phyloP scores from a whole-genome alignment of 1,140 invertebrate species.

The Bradynema listronoti region DNA sequence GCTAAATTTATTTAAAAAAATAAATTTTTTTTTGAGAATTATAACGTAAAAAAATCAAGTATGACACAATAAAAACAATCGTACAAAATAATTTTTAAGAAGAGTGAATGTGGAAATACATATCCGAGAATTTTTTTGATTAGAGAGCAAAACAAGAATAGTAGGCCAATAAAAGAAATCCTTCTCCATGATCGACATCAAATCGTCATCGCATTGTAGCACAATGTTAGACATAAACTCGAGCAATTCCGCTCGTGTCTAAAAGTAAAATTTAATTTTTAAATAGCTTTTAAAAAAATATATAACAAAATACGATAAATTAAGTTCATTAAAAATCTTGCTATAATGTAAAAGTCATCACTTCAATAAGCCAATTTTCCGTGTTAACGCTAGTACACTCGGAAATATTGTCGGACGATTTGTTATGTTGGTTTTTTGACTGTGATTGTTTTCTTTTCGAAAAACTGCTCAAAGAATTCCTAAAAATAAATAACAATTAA shows the following conservation, averaged over 20 bases:
- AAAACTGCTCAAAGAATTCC: too few species aligned
- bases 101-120: constrained; percentile 29
- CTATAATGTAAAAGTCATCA: too few species aligned
- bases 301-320: too few species aligned
- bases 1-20: constrained; percentile 17
- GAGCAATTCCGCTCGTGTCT: constrained; percentile 28
- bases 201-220: constrained; percentile 29
- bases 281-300: too few species aligned
- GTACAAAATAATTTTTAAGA: constrained; percentile 42
- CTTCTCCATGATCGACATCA: constrained; percentile 31
- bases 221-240: constrained; percentile 30
- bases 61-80: neutral
- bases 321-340: too few species aligned
- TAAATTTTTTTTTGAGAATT: neutral
- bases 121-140: constrained; percentile 31
- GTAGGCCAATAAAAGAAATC: constrained; percentile 38
- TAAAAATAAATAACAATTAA: too few species aligned
- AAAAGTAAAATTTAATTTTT: too few species aligned
- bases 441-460: too few species aligned
- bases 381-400: too few species aligned
- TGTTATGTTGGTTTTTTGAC: too few species aligned
- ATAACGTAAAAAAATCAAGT: neutral
- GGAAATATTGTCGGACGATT: too few species aligned
- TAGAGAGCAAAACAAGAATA: constrained; percentile 37
- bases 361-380: constrained; percentile 38